A percentile compares a stretch with the other conserved stretches of the same genome.
Conservation (phyloP, 2,888 invertebrate genomes). For the Drosophila monieri region DNA sequence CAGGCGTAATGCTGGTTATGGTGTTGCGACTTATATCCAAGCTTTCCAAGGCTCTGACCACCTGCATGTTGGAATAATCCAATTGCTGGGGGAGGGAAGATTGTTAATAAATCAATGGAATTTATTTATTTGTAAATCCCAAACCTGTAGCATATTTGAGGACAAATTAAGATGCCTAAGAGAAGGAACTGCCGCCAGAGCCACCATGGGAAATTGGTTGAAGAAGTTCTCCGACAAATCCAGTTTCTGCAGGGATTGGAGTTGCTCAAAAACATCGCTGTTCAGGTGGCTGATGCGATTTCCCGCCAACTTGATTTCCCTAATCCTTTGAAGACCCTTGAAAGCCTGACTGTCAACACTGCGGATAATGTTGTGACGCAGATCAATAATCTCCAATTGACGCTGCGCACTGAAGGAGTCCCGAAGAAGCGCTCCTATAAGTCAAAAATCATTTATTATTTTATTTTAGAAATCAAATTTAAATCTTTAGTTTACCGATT, state of each 20-base stretch:
- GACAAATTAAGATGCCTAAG: slow-evolving; percentile 91
- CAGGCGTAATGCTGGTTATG: slow-evolving; percentile 91
- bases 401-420: slow-evolving; percentile 89
- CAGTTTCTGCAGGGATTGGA: slow-evolving; percentile 90
- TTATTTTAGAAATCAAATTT: not conserved
- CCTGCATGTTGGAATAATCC: slow-evolving; percentile 89
- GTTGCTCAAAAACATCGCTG: slow-evolving; percentile 91
- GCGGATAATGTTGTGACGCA: slow-evolving; percentile 91
- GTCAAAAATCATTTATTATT: not conserved
- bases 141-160: slow-evolving; percentile 92
- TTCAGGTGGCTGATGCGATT: slow-evolving; percentile 92
- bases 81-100: slow-evolving; percentile 87
- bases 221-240: slow-evolving; percentile 95
- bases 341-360: slow-evolving; percentile 91
- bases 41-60: slow-evolving; percentile 88
- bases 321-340: slow-evolving; percentile 87
- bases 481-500: slow-evolving; percentile 86
- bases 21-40: slow-evolving; percentile 94
- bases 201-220: slow-evolving; percentile 91
- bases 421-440: slow-evolving; percentile 88
- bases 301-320: slow-evolving; percentile 89
- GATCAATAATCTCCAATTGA: slow-evolving; percentile 89
- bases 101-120: not conserved
- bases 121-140: not conserved
- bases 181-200: slow-evolving; percentile 88